These are phyloP conservation scores for Psix sp. DNA, from an alignment of 1,140 invertebrate species.

Conservation along the genomic window DNA sequence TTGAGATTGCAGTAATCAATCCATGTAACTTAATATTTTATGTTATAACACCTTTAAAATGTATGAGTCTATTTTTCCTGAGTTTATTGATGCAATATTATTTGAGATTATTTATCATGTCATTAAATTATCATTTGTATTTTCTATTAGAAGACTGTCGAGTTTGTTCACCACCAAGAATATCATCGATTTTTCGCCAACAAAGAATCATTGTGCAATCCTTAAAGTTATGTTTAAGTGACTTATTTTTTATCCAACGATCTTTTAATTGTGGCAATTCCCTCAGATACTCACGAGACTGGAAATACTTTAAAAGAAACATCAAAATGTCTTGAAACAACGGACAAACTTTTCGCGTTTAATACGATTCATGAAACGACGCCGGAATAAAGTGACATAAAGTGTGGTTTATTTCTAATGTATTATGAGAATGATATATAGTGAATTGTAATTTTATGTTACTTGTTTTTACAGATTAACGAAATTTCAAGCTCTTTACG, in stretches of 20 bases:
- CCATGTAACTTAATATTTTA: too few relatives aligned
- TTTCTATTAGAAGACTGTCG: too few relatives aligned
- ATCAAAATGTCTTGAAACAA: slow-evolving; percentile 3
- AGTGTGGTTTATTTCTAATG: slow-evolving; percentile 6
- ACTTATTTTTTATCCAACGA: slow-evolving; percentile 24
- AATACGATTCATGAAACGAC: slow-evolving; percentile 14
- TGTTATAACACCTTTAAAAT: too few relatives aligned
- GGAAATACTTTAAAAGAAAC: slow-evolving; percentile 33
- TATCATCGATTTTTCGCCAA: slow-evolving; percentile 8
- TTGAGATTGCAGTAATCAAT: too few relatives aligned
- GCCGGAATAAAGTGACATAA: slow-evolving; percentile 15
- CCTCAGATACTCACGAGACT: slow-evolving; percentile 4
- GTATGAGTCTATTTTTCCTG: too few relatives aligned
- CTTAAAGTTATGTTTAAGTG: slow-evolving; percentile 5
- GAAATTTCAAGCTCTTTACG: slow-evolving; percentile 1
- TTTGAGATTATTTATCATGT: too few relatives aligned
- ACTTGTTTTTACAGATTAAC: too few relatives aligned
- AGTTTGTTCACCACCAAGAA: too few relatives aligned
- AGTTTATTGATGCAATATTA: too few relatives aligned
- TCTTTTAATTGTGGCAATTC: slow-evolving; percentile 25
- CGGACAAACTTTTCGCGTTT: slow-evolving; percentile 26
- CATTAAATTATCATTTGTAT: too few relatives aligned
- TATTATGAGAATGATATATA: slow-evolving; percentile 7
- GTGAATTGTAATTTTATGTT: not conserved
- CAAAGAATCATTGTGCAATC: not conserved